A percentile compares a stretch with the other conserved stretches of the same genome.
Evolutionary conservation across 2,888 invertebrate species (phyloP).

Genomic region (Erpobdella octoculata): DNA sequence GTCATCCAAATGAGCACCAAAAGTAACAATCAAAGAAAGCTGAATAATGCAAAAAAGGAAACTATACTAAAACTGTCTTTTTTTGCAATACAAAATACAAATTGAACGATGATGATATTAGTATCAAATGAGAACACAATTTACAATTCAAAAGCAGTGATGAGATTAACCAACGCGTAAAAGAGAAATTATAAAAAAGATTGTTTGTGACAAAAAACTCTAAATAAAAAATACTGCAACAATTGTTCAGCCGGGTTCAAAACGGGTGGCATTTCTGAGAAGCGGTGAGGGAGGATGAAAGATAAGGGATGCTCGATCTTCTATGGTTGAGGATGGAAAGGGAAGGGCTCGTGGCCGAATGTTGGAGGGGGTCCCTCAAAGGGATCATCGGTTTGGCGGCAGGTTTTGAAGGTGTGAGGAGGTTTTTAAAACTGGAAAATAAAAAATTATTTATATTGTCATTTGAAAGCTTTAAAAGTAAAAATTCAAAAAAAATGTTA

Average conservation of each 20-base stretch:
- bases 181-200: too few species aligned
- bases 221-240: too few species aligned
- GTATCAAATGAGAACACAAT: too few species aligned
- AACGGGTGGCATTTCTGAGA: conserved; percentile 6
- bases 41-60: too few species aligned
- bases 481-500: neutral
- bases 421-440: conserved; percentile 8
- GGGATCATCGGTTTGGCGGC: neutral
- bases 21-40: too few species aligned
- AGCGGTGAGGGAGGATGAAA: neutral
- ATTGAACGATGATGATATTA: too few species aligned
- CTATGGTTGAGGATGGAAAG: neutral
- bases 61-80: too few species aligned
- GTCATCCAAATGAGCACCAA: too few species aligned
- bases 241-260: neutral
- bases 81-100: too few species aligned
- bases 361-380: neutral
- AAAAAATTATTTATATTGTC: neutral
- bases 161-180: too few species aligned
- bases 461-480: neutral
- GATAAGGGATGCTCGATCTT: neutral
- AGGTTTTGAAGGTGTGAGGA: neutral
- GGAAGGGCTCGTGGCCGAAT: neutral
- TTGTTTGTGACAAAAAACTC: too few species aligned
- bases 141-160: too few species aligned